Evolutionary conservation across 2,888 invertebrate species (phyloP), one percentile per base, ranked within the genome.

Genomic region (Stegana nigrithorax): DNA sequence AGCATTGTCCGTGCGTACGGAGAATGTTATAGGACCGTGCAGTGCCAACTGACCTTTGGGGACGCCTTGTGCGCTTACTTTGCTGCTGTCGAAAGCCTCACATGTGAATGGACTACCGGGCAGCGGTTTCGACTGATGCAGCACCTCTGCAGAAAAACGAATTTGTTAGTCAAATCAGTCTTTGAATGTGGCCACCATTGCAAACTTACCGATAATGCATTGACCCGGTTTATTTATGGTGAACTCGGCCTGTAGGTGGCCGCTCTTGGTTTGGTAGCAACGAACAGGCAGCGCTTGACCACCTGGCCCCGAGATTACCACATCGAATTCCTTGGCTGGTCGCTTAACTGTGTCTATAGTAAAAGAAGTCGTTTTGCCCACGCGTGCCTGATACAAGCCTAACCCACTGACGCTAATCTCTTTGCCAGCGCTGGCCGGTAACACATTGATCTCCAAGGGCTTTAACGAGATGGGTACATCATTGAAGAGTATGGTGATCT

Each of bases 261-360:
- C 98, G 66, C 97, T 96, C 80, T 97, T 95, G 66, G 98, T 98
- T 83, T 96, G 96, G 84, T 97, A 97, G 82, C 98, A 97, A 63
- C 96, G 85, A 2, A 98, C 95, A 0, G 96, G 95, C 44, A 97
- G 88, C 0, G 94, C 93, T 67, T 91, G 89, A 0, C 93, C 90
- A 6, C 91, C 91, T 0, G 93, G 93, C 0, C 93, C 93, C 0
- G 93, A 93, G 1, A 94, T 93, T 0, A 96, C 93, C 0, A 96
- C 96, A 84, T 96, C 96, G 81, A 96, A 96, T 82, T 96, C 95
- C 61, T 95, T 88, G 1, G 93, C 93, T 1, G 93, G 91, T 53
- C 93, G 88, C 4, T 95, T 94, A 6, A 94, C 88, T 0, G 96
- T 96, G 82, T 95, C 94, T 65, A 97, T 94, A 51, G 93, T 91